Base-by-base conservation (phyloP, 2,888 invertebrate species). In the Brachyptera putata region DNA sequence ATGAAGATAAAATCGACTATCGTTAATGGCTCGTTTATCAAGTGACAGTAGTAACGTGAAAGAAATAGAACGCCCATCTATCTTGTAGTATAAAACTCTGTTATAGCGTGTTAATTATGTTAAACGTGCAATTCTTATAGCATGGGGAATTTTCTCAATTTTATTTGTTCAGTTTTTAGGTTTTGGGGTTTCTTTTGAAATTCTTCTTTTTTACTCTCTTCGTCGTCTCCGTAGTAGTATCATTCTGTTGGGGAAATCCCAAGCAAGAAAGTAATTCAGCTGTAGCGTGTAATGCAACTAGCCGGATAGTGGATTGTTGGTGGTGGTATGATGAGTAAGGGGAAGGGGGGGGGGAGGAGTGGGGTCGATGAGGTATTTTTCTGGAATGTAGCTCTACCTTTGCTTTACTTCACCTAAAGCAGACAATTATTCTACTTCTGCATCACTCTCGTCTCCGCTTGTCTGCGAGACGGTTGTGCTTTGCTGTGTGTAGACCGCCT, bases 151-250 rank as follows among this genome's bases (percentile, higher is more conserved):
- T 50, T 53, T 30, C 34, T 53, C 14, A 34, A 22, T 53, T 21
- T 36, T 46, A 46, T 46, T 46, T 21, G 16, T 53, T 34, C 36
- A 36, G 36, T 7, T n/a, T 34, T 53, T 53, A 11, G 11, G 21
- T 4, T 21, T 53, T 34, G 53, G 53, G 53, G 34, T 53, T 53
- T 53, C 53, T 53, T 53, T 53, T 22, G 18, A 53, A 30, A 53
- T 53, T 36, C 21, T 30, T 21, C 34, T 53, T 53, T 53, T 34
- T 53, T 53, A 16, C 53, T 36, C 16, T 16, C 18, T 53, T 53
- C 16, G 24, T 46, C n/a, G 46, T 46, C 21, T 21, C 22, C 21
- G 24, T 21, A 46, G 46, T 46, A 24, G 46, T 46, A 46, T 46
- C 21, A 46, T 24, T 24, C 24, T 11, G 4, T 22, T 21, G 46